Evolutionary conservation across 2,113 vertebrate species (phyloP).

Genomic region (Anarrhichthys ocellatus): DNA sequence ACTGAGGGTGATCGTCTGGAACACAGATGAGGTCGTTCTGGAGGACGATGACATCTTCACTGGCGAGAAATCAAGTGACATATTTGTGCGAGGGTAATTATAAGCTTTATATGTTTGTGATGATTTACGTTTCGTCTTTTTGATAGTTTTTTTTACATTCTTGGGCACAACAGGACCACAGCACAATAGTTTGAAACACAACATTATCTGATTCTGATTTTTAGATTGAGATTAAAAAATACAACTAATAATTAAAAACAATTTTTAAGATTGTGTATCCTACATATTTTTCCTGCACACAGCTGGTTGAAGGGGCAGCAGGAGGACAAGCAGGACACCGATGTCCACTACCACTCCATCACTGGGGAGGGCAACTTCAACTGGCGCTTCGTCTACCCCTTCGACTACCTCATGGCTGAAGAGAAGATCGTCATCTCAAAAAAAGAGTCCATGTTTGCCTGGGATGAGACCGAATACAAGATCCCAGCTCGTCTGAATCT

Average conservation of each 20-base stretch:
- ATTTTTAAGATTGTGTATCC: neutral
- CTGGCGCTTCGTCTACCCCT: slow-evolving; percentile 97
- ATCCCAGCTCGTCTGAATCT: slow-evolving; percentile 95
- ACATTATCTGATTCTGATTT: neutral
- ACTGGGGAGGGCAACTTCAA: slow-evolving; percentile 99
- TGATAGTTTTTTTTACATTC: slow-evolving; percentile 12
- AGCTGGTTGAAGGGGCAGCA: slow-evolving; percentile 99
- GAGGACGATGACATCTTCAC: slow-evolving; percentile 99
- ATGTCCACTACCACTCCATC: slow-evolving; percentile 98
- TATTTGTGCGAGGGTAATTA: slow-evolving; percentile 95
- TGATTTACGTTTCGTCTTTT: neutral
- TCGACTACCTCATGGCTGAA: slow-evolving; percentile 96
- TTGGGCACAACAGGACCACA: neutral
- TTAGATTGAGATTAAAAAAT: neutral
- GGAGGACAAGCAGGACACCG: slow-evolving; percentile 99
- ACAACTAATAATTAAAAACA: neutral
- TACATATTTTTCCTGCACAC: slow-evolving; percentile 18
- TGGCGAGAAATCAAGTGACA: slow-evolving; percentile 98
- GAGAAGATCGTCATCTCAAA: slow-evolving; percentile 98
- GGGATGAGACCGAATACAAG: slow-evolving; percentile 99
- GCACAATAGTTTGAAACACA: neutral
- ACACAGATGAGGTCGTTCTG: slow-evolving; percentile 97
- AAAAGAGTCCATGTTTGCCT: slow-evolving; percentile 99
- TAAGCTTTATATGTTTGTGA: neutral
- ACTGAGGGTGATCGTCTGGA: slow-evolving; percentile 97